These are phyloP conservation scores for Meteorus colon DNA, from an alignment of 2,888 invertebrate species.

Conservation along the genomic window DNA sequence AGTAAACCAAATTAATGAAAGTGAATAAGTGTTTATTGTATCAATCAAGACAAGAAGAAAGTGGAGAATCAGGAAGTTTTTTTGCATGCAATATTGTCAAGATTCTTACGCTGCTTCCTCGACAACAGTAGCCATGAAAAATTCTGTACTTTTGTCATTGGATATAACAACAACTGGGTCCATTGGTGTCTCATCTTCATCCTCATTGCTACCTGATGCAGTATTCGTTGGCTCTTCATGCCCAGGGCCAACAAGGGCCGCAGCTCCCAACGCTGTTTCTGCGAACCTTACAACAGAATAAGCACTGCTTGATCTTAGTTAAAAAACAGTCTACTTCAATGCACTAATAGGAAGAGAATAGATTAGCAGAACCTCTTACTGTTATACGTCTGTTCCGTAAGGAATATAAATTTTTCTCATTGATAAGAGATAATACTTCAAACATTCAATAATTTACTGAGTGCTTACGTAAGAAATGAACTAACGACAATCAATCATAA, in stretches of 20 bases:
- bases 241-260: constrained; percentile 76
- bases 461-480: neutral
- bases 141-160: constrained; percentile 92
- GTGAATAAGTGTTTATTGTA: neutral
- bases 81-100: neutral
- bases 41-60: neutral
- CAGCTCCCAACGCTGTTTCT: constrained; percentile 83
- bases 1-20: constrained; percentile 26
- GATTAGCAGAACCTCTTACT: no score
- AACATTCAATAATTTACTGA: neutral
- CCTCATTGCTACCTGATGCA: constrained; percentile 91
- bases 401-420: no score
- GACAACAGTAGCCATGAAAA: constrained; percentile 91
- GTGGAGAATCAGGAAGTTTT: no score
- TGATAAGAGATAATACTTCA: no score
- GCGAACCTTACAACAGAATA: constrained; percentile 79
- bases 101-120: constrained; percentile 86
- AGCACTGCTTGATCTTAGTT: constrained; percentile 73
- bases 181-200: constrained; percentile 79
- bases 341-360: neutral
- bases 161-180: constrained; percentile 81
- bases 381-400: no score
- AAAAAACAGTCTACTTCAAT: constrained; percentile 54
- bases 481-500: neutral
- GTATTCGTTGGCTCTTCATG: constrained; percentile 92